Evolutionary conservation across 2,113 vertebrate genomes (phyloP), one percentile per base, ranked within the genome.

Genomic region (Cyanistes caeruleus): DNA sequence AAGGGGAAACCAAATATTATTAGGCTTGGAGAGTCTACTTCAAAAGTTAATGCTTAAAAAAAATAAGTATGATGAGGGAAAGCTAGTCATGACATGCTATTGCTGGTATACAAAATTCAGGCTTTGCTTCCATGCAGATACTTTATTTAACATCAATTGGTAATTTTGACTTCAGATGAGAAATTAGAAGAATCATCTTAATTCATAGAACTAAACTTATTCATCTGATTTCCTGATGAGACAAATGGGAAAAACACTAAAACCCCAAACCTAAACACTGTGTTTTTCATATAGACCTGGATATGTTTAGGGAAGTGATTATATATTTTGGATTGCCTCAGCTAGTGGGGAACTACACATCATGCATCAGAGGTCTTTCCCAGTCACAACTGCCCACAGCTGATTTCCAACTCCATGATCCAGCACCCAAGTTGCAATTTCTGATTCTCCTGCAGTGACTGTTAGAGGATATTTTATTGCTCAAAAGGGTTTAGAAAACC

Each of bases 261-360:
- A 93, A 37, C 4, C 0, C 9, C 15, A 68, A 11, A 1, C 3
- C 1, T 12, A 52, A 64, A 25, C 2, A 21, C n/a, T 1, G 0
- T 58, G 24, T 30, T 70, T 84, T 64, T 76, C 28, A 52, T 21
- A 22, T 56, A 79, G 62, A 10, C 17, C 39, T 90, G 17, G 21
- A 10, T 53, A 48, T 41, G 5, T 56, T 75, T 64, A 79, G 27
- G 11, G 16, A 88, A 59, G 27, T 30, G 67, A 60, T 56, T 59
- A 43, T 16, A 17, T 43, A 3, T 59, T 59, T 83, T 48, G 9
- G 15, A 53, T 76, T 52, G 3, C 11, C 15, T 41, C 51, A 84
- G 14, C n/a, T 13, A 52, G 10, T 16, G 11, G 10, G 11, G 48
- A 75, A 24, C 7, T 22, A 18, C 8, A 24, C 52, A 46, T 52